Evolutionary conservation across 2,113 vertebrate genomes (phyloP).

Genomic region (Mugil cephalus): DNA sequence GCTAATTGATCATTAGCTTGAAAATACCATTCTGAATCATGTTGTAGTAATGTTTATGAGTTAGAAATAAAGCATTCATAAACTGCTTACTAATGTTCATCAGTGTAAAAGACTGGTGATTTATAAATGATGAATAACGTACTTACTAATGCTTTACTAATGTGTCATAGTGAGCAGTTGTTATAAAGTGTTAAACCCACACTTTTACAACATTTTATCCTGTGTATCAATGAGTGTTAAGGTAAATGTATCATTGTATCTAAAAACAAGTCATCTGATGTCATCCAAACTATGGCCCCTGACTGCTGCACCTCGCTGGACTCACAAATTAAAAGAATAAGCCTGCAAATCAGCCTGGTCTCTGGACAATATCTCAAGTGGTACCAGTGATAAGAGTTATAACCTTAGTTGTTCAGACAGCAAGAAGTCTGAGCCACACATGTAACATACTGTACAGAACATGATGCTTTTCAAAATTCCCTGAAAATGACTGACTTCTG

Average conservation of each 20-base stretch:
- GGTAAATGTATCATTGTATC: neutral
- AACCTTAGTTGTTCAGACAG: conserved; percentile 10
- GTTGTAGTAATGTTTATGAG: too few relatives aligned
- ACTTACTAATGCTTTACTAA: too few relatives aligned
- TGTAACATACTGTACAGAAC: neutral
- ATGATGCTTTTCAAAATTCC: neutral
- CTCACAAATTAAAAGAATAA: conserved; percentile 21
- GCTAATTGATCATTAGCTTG: too few relatives aligned
- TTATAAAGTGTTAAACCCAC: too few relatives aligned
- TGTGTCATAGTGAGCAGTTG: too few relatives aligned
- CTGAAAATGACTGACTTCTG: conserved; percentile 19
- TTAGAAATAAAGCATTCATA: too few relatives aligned
- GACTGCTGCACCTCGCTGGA: neutral
- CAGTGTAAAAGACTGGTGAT: too few relatives aligned
- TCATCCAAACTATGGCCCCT: neutral
- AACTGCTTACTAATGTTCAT: too few relatives aligned
- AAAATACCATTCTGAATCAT: too few relatives aligned
- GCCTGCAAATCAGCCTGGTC: conserved; percentile 8
- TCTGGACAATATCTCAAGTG: conserved; percentile 30
- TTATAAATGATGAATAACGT: too few relatives aligned
- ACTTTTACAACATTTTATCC: too few relatives aligned
- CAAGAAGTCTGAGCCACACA: neutral
- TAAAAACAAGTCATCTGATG: neutral
- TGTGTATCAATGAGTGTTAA: too few relatives aligned
- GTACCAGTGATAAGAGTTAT: conserved; percentile 17